phyloP scores from a whole-genome alignment of 2,888 invertebrate genomes.

The Erebia epiphron region DNA sequence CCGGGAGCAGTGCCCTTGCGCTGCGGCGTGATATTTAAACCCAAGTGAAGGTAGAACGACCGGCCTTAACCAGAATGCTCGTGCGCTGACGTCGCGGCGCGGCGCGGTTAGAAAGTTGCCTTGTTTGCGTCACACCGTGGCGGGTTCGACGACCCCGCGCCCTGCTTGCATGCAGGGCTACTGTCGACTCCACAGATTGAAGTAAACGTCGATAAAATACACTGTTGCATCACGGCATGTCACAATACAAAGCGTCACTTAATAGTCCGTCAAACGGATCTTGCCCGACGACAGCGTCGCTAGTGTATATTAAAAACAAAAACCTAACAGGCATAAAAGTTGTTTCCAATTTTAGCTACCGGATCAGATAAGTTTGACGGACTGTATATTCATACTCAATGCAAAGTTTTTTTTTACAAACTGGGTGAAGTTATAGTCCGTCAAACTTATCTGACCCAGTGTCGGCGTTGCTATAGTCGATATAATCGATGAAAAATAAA shows the following conservation, averaged over 20 bases:
- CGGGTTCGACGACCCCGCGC: constrained; percentile 65
- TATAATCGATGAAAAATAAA: too few species aligned
- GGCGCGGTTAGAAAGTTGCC: constrained; percentile 77
- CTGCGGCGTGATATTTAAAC: constrained; percentile 36
- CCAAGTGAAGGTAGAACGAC: constrained; percentile 57
- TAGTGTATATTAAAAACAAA: too few species aligned
- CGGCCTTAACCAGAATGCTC: constrained; percentile 72
- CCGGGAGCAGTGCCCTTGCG: constrained; percentile 34
- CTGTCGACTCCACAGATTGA: neutral
- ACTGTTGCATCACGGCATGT: neutral
- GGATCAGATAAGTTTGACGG: too few species aligned
- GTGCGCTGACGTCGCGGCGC: constrained; percentile 71
- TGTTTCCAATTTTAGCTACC: too few species aligned
- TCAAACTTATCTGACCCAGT: too few species aligned
- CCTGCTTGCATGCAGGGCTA: constrained; percentile 45
- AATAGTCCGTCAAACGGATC: too few species aligned
- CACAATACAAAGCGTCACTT: neutral
- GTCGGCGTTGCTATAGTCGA: too few species aligned
- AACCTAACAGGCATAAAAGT: too few species aligned
- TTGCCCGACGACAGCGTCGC: too few species aligned
- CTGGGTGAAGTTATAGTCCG: too few species aligned
- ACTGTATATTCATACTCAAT: too few species aligned
- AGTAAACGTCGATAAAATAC: neutral
- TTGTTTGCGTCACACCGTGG: constrained; percentile 73
- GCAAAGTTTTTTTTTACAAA: too few species aligned